Evolutionary conservation across 2,113 vertebrate species (phyloP), one percentile per base, ranked within the genome.

Genomic region (Mionectes macconnelli): DNA sequence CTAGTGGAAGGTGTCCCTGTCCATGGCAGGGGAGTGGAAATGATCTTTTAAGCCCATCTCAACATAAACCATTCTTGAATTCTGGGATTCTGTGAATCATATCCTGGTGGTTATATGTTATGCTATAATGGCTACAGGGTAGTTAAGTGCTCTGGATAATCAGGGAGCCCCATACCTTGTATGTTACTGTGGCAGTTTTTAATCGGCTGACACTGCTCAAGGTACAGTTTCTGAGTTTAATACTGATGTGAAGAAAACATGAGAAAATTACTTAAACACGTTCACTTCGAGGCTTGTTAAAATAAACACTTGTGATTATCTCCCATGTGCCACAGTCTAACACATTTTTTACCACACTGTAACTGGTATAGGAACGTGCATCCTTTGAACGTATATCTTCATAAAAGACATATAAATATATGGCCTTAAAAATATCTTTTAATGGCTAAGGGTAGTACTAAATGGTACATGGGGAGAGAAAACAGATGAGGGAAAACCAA

Each of bases 1-100:
- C 5, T 0, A 31, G 30, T 18, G 49, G 24, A 3, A 80, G 13
- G 0, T 56, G 16, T 56, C 30, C 16, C 20, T 55, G 24, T 2
- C 5, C 13, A 8, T 10, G 24, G 40, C 49, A 55, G 5, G 15
- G 4, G 13, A n/a, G 2, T 8, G 49, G 35, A 0, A 6, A 16
- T 27, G 60, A 40, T 20, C 12, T 63, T 62, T 63, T 40, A 40
- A 40, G 66, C 30, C 3, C 15, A 30, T 67, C 19, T 50, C 28
- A 12, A 30, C 3, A 4, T 23, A 67, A 59, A 60, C 8, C 8
- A 10, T 31, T 64, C 39, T 21, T 25, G 15, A 25, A 62, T 14
- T 10, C 37, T 42, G 20, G 39, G 19, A 67, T 24, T n/a, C 45
- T 17, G 5, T 75, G 23, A 76, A 40, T 37, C 31, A 14, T 5